These are phyloP conservation scores for Arctia plantaginis DNA, from an alignment of 2,888 invertebrate species.

Conservation along the genomic window DNA sequence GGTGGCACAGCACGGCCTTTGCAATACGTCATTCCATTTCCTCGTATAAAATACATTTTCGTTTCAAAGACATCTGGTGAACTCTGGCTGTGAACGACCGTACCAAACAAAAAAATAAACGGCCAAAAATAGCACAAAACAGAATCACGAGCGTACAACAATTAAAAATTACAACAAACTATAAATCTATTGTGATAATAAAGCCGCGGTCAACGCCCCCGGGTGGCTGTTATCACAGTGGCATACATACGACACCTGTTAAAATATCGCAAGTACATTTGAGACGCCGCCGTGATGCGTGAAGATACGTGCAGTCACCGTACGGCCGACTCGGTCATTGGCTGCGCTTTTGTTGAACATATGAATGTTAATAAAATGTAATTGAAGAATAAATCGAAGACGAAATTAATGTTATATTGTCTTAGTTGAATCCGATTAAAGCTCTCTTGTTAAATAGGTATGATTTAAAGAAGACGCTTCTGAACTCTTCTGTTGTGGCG, in stretches of 20 bases:
- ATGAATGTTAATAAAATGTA: neutral
- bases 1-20: neutral
- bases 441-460: neutral
- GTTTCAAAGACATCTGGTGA: neutral
- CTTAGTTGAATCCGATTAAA: neutral
- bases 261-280: constrained; percentile 51
- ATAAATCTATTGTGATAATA: constrained; percentile 53
- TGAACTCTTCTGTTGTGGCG: neutral
- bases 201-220: constrained; percentile 56
- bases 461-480: neutral
- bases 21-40: constrained; percentile 4
- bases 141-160: constrained; percentile 11
- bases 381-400: neutral
- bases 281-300: constrained; percentile 26
- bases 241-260: constrained; percentile 62
- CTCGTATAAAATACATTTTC: constrained; percentile 1
- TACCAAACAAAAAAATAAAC: constrained; percentile 5
- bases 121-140: constrained; percentile 14
- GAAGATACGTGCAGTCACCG: constrained; percentile 34
- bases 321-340: constrained; percentile 9
- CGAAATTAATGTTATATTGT: neutral
- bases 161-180: constrained; percentile 13
- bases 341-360: constrained; percentile 3
- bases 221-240: constrained; percentile 51
- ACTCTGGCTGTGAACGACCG: constrained; percentile 12